Conservation (phyloP, 2,113 vertebrate genomes). For the Theristicus caerulescens region DNA sequence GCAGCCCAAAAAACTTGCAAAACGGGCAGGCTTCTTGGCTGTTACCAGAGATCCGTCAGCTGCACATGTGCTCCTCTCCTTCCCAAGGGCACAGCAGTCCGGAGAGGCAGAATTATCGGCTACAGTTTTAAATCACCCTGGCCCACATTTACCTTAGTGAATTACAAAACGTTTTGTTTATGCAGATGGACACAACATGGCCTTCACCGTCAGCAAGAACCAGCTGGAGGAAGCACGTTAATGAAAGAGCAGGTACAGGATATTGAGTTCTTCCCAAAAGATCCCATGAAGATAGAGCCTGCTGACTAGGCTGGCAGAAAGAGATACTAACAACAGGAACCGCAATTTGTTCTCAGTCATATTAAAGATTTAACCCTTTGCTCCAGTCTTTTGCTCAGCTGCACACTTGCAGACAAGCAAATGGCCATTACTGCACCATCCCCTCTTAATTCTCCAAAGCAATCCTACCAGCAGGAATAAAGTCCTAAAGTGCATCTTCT, state of each 20-base stretch:
- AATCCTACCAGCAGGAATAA: not conserved
- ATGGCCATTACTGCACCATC: not conserved
- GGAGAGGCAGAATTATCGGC: not conserved
- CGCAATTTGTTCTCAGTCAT: not conserved
- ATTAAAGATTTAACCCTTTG: not conserved
- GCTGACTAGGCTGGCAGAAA: not conserved
- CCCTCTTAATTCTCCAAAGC: not conserved
- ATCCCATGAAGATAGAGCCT: not conserved
- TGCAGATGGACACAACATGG: not conserved
- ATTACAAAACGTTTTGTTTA: not conserved
- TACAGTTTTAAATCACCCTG: not conserved
- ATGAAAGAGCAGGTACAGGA: not conserved
- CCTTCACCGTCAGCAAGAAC: not conserved
- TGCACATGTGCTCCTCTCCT: not conserved
- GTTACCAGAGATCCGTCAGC: not conserved
- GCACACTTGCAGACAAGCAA: not conserved
- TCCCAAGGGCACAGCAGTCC: not conserved
- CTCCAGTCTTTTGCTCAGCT: not conserved
- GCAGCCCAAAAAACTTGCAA: not conserved
- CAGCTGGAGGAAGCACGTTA: not conserved
- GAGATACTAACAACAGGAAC: not conserved
- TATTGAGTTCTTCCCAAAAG: conserved; percentile 6
- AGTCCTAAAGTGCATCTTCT: not conserved
- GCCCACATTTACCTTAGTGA: not conserved
- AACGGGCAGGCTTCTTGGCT: not conserved